Base-by-base conservation (phyloP, 2,797 vertebrate genomes). In the Rhinella marina region DNA sequence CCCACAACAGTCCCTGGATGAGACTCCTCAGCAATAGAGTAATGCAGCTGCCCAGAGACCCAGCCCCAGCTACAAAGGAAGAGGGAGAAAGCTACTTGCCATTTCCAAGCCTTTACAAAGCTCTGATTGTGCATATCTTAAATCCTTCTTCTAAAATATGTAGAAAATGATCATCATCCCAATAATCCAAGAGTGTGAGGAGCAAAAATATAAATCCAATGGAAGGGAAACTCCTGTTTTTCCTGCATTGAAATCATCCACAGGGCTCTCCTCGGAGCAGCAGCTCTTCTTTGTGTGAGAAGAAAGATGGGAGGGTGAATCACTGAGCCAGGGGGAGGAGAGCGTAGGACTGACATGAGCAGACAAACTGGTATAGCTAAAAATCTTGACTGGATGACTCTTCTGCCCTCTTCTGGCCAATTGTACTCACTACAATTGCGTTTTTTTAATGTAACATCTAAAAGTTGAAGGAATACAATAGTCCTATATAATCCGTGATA, bases 151-250 rank as follows among this genome's bases (percentile, higher is more conserved):
- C 89, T 97, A 98, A 7, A 92, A 7, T 56, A 90, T 70, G 91
- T 91, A 91, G 92, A 96, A 32, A 95, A 91, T 91, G 96, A 96
- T 27, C 97, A 98, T 90, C 97, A 91, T 70, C 94, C 89, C 99
- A 97, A 77, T 97, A 95, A 93, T 99, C 98, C 87, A 99, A 17
- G 97, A 90, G 93, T 96, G 90, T 97, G 92, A 91, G 93, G 96
- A 90, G 98, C 97, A 72, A 97, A 94, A 91, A 98, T 94, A 81
- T 92, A 64, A 72, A 85, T 85, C 83, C 83, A 25, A 61, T 4
- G 72, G 16, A 64, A 27, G 41, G 21, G 57, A 11, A 75, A 84
- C 48, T 84, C 90, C 3, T 98, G 97, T 10, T 91, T 97, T 86
- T 92, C 79, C 91, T 92, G 96, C 94, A 91, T 94, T 97, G 88